A percentile compares a stretch with the other conserved stretches of the same genome.
Evolutionary conservation across 1,140 invertebrate species (phyloP).

Genomic region (Cherax destructor): DNA sequence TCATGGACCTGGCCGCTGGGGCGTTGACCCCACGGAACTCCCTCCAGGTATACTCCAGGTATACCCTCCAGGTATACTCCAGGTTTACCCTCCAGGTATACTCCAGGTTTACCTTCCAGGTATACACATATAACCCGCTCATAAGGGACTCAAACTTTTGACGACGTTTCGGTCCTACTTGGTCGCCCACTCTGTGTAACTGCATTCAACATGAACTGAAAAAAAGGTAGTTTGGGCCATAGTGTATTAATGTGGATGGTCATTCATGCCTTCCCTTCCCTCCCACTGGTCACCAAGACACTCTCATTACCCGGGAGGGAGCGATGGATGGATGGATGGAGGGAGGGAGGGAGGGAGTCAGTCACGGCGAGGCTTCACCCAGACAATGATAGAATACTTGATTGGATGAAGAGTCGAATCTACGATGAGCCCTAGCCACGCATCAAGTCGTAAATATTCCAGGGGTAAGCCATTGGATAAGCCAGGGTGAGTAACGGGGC

Average conservation of each 20-base stretch:
- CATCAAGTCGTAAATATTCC: constrained; percentile 11
- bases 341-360: not conserved
- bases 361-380: not conserved
- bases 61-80: too few species aligned
- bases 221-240: too few species aligned
- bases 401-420: not conserved
- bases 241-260: not conserved
- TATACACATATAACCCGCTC: too few species aligned
- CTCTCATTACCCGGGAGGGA: not conserved
- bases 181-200: not conserved
- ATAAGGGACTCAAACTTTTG: too few species aligned
- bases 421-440: not conserved
- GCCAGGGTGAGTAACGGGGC: not conserved
- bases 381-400: constrained; percentile 5
- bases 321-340: not conserved
- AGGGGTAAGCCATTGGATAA: not conserved
- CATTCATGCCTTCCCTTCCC: not conserved
- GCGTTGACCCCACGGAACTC: too few species aligned
- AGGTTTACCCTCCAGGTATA: too few species aligned
- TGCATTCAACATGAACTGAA: too few species aligned
- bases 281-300: not conserved
- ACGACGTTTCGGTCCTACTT: too few species aligned
- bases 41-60: too few species aligned
- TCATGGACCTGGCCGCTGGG: too few species aligned
- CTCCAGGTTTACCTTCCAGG: too few species aligned